A percentile compares a stretch with the other conserved stretches of the same genome.
These are phyloP conservation scores for Acanthaster planci DNA, from an alignment of 35 echinoderm and acorn worm genomes.

Conservation along the genomic window DNA sequence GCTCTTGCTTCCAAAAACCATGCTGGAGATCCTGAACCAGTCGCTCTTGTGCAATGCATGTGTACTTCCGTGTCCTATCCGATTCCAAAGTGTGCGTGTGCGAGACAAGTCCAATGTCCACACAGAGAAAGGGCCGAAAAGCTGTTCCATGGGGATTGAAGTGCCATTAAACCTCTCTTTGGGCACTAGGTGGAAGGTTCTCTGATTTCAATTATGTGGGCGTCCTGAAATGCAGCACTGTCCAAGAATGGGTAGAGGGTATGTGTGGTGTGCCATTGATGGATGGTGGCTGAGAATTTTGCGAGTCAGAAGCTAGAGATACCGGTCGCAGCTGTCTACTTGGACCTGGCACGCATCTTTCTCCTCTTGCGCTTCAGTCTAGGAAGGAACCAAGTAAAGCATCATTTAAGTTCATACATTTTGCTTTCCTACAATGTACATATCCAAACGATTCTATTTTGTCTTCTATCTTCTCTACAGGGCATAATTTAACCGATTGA, in stretches of 20 bases:
- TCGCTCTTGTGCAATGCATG: no score
- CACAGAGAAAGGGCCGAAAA: no score
- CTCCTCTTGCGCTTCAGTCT: conserved; percentile 73
- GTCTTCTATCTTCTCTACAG: background rate
- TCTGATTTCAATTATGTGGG: no score
- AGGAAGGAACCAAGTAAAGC: background rate
- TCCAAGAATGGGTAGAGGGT: no score
- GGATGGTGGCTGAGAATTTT: conserved; percentile 20
- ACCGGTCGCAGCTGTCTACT: conserved; percentile 39
- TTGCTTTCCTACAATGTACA: background rate
- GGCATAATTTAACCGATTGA: background rate
- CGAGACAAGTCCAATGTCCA: no score
- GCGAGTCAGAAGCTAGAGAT: conserved; percentile 2
- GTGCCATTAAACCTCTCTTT: no score
- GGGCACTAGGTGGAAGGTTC: no score
- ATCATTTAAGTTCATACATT: background rate
- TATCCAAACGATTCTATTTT: no score
- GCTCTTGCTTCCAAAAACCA: conserved; percentile 2
- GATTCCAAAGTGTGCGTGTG: no score
- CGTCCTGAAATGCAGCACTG: no score
- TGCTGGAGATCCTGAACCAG: background rate
- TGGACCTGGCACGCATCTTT: conserved; percentile 73
- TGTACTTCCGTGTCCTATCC: no score
- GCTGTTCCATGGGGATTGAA: no score
- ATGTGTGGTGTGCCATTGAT: background rate